Evolutionary conservation across 2,888 invertebrate genomes (phyloP), one percentile per base, ranked within the genome.

Genomic region (Lepidochrysops patricia): DNA sequence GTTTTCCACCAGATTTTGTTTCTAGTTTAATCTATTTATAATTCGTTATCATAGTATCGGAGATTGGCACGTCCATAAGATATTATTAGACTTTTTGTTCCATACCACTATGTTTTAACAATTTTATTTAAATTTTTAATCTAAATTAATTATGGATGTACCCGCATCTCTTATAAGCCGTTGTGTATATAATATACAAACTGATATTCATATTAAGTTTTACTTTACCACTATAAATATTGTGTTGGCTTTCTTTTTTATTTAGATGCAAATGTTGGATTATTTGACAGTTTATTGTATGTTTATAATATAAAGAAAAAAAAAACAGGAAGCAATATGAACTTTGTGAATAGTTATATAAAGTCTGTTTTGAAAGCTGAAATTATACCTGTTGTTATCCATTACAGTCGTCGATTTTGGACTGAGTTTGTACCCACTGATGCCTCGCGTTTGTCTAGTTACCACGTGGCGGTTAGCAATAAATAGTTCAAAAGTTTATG

Each of bases 1-100:
- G 84, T 78, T 75, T 72, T 68, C 59, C 64, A 63, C 64, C 67
- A 75, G 69, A 72, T 75, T 72, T 70, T 73, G 72, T 61, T 62
- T 58, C 56, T 56, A 60, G 62, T 64, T 62, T 63, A 49, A 43
- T 54, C 54, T 52, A 54, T 56, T 58, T 43, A 49, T 48, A 52
- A 43, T 43, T 19, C 60, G 57, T 35, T 50, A 35, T 48, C 25
- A 25, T 57, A 37, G 27, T 34, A 26, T 25, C 12, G 43, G 23
- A 43, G 43, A 9, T 26, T n/a, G 27, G 29, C 15, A 6, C 54
- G 32, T 54, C 54, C 54, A 32, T 54, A 32, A 15, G 9, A 15
- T 32, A 54, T 43, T 26, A 19, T 49, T 13, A 37, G 3, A 7
- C 5, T 9, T 54, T 54, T 54, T 27, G 19, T 29, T 29, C 5